Evolutionary conservation across 2,113 vertebrate species (phyloP), one percentile per base, ranked within the genome.

Genomic region (Paedocypris sp.): DNA sequence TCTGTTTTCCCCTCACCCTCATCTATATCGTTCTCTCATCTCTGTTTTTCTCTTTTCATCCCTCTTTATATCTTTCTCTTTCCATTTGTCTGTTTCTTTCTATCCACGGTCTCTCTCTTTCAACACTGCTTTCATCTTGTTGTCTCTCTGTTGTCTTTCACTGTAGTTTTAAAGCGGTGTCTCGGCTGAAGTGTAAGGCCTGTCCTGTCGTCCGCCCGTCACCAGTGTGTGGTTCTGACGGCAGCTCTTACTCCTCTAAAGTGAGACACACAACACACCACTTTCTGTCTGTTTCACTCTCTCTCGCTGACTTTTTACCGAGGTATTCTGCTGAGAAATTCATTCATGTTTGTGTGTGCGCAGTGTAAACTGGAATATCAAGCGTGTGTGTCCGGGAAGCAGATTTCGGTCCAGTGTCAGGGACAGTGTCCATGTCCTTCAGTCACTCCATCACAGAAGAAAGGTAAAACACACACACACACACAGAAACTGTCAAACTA

Each of bases 281-380:
- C 5, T 26, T 18, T 50, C 3, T 31, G 47, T 32, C 20, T 56
- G 33, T 39, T 19, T 48, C 9, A 32, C 9, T 48, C 3, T 16
- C 3, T 50, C 26, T 6, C 15, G 53, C n/a, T 32, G 33, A 41
- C 54, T 31, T 45, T 36, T 42, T 19, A 47, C 18, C 33, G 60
- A 43, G 18, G 20, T 54, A 56, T 35, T 28, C 36, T 35, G 22
- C 38, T 22, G 15, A 43, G 41, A 57, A 45, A 57, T 64, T 60
- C 3, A 41, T 56, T 16, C 45, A 2, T 25, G 12, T 56, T 10
- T 28, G 72, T 78, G 16, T 75, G 8, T 78, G 16, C 72, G 45
- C 79, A 98, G 95, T 98, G 95, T 84, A 94, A 98, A 74, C 81
- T 98, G 67, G 93, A 98, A 50, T 96, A 94, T 77, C 93, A 98